Percentiles rank a stretch among this genome's conserved stretches.
Conservation (phyloP, 2,888 invertebrate species). For the Caenorhabditis angaria region DNA sequence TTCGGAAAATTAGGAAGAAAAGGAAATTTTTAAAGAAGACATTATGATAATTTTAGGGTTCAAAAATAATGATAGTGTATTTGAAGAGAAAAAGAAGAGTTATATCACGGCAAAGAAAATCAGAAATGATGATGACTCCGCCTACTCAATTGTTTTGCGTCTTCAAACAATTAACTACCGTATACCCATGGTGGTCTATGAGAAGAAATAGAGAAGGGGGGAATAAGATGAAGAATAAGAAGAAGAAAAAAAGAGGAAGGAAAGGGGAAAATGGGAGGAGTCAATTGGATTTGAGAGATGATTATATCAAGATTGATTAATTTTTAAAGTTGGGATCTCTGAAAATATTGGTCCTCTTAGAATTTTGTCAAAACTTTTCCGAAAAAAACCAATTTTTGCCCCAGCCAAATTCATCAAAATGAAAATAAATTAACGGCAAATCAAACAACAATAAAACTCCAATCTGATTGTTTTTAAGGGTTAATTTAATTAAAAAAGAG, state of each 20-base stretch:
- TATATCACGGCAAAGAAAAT: background rate
- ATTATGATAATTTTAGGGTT: too few species aligned
- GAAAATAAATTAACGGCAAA: conserved; percentile 1
- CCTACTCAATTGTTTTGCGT: conserved; percentile 34
- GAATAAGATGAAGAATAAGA: too few species aligned
- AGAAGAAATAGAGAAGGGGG: too few species aligned
- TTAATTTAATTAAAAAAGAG: conserved; percentile 1
- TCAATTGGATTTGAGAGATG: conserved; percentile 11
- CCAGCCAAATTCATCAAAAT: too few species aligned
- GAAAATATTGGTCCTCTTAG: too few species aligned
- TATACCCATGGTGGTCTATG: conserved; percentile 26
- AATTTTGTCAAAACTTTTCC: too few species aligned
- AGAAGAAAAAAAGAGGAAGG: background rate
- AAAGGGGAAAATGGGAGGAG: conserved; percentile 1
- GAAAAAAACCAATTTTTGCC: too few species aligned
- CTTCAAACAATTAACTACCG: conserved; percentile 49
- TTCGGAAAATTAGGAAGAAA: background rate
- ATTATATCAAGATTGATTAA: conserved; percentile 41
- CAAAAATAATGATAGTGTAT: conserved; percentile 7
- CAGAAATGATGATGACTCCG: conserved; percentile 26
- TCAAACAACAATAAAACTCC: background rate
- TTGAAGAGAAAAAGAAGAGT: background rate
- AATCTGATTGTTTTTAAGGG: conserved; percentile 3
- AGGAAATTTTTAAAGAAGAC: background rate
- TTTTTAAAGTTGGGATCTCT: too few species aligned